Base-by-base conservation (phyloP, 1,140 invertebrate species). In the Arion vulgaris region DNA sequence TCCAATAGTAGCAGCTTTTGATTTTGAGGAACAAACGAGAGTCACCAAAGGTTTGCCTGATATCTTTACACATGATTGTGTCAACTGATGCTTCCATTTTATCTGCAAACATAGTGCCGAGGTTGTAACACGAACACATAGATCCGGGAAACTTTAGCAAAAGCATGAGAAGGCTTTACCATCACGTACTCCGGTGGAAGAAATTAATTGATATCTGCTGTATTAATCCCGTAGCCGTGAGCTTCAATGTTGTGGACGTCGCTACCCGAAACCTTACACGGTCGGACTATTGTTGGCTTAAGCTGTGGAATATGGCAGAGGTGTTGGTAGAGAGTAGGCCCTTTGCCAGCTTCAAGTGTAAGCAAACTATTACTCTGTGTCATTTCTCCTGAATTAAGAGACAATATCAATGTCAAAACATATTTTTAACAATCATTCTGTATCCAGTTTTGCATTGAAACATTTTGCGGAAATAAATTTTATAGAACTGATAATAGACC, bases 181-280 rank as follows among this genome's bases (percentile, higher is more conserved):
- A 78, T 78, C 76, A 78, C 76, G 76, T 53, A 5, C 76, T 4
- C 49, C 51, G 32, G 53, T 39, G 32, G 76, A 32, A 57, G 76
- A 78, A 78, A 62, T 78, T 62, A 78, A 62, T 78, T 57, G 57
- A 66, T 62, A 62, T 66, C 57, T 57, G 51, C 28, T 57, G 76
- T 66, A 78, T 78, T 78, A 78, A 78, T 78, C 76, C 76, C 19
- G 9, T 13, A 38, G 34, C 39, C 76, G 76, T 62, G 76, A 78
- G 53, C 32, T 0, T 9, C 36, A 78, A 62, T 78, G 57, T 66
- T 34, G 36, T 19, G 1, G 19, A 23, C 0, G 17, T 38, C 5
- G 51, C 51, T 23, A 34, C 57, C 32, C 32, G 76, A 78, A 57
- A 78, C 62, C 76, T 7, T 11, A 78, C 53, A 26, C 53, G 17